These are phyloP conservation scores for Dolichomitus sp. DNA, from an alignment of 2,888 invertebrate genomes.

Conservation along the genomic window DNA sequence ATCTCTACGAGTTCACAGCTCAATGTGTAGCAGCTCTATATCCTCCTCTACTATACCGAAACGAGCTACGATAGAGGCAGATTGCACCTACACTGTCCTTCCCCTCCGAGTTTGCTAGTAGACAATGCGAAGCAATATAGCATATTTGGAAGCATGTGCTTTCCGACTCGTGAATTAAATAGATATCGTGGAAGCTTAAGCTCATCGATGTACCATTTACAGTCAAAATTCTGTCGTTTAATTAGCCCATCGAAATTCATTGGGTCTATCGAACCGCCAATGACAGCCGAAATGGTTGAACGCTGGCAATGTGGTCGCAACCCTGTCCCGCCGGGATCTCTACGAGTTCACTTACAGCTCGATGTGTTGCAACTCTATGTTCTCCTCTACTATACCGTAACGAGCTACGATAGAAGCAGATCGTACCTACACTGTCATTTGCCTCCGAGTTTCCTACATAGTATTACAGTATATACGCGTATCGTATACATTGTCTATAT, in stretches of 20 bases:
- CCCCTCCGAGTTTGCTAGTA: no score
- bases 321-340: slow-evolving; percentile 33
- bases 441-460: not conserved
- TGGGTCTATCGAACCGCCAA: slow-evolving; percentile 58
- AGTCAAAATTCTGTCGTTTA: not conserved
- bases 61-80: slow-evolving; percentile 37
- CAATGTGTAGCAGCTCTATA: not conserved
- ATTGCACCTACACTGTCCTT: not conserved
- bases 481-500: not conserved
- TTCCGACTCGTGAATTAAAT: not conserved
- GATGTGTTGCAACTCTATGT: not conserved
- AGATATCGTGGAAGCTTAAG: not conserved
- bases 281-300: slow-evolving; percentile 11
- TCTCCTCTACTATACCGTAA: slow-evolving; percentile 20
- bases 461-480: not conserved
- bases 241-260: slow-evolving; percentile 56
- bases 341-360: slow-evolving; percentile 30
- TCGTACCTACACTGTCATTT: slow-evolving; percentile 4
- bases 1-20: slow-evolving; percentile 37
- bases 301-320: not conserved
- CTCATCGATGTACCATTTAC: not conserved
- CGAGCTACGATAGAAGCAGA: slow-evolving; percentile 33
- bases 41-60: slow-evolving; percentile 13
- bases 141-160: not conserved
- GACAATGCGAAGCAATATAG: not conserved